These are phyloP conservation scores for Hydrolagus colliei DNA, from an alignment of 2,797 vertebrate genomes.

Conservation along the genomic window DNA sequence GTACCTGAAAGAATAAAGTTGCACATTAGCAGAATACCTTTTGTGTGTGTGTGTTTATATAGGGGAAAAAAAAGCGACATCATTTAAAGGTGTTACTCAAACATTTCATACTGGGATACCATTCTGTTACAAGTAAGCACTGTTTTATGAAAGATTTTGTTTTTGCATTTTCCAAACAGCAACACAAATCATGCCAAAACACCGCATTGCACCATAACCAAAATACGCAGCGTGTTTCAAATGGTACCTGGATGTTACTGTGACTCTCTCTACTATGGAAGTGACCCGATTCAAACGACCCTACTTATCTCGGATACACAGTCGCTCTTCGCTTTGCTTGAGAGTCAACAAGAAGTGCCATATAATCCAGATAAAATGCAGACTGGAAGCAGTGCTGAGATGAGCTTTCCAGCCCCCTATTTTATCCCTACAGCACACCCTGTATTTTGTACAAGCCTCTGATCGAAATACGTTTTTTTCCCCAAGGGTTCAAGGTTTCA, in stretches of 20 bases:
- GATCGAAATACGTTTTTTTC: not conserved
- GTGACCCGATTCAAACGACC: no score
- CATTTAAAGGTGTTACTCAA: not conserved
- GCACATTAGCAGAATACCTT: not conserved
- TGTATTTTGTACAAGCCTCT: not conserved
- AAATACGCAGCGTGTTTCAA: not conserved
- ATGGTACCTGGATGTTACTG: not conserved
- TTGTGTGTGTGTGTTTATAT: no score
- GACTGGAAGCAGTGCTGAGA: not conserved
- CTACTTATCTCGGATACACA: not conserved
- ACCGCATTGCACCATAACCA: not conserved
- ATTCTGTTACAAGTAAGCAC: not conserved
- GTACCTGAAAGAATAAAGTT: slow-evolving; percentile 62
- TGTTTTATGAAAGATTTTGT: not conserved
- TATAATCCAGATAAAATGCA: not conserved
- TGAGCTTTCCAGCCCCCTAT: not conserved
- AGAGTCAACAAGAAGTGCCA: not conserved
- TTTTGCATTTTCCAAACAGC: not conserved
- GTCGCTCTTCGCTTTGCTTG: not conserved
- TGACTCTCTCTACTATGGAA: not conserved
- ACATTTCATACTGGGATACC: not conserved
- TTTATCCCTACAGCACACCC: not conserved
- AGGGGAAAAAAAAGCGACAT: slow-evolving; percentile 1
- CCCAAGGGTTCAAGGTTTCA: not conserved
- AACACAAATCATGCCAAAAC: not conserved